Conservation (phyloP, 2,888 invertebrate genomes). For the Drosophila kanekoi region DNA sequence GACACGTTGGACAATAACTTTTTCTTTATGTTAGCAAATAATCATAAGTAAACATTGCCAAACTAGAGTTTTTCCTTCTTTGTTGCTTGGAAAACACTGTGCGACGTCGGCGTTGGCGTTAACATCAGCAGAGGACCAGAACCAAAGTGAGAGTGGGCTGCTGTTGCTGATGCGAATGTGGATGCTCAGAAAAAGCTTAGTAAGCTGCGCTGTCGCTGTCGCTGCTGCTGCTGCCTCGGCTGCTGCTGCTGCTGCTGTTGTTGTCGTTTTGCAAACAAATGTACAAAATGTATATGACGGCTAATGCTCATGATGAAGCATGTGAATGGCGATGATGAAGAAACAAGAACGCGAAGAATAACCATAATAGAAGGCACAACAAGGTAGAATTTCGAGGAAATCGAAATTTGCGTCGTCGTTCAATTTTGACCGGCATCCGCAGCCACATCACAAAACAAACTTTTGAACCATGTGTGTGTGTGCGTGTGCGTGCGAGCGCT, state of each 20-base stretch:
- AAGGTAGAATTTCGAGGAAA: constrained; percentile 79
- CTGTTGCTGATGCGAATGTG: constrained; percentile 53
- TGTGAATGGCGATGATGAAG: constrained; percentile 54
- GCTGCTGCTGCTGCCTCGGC: constrained; percentile 24
- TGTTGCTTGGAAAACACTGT: constrained; percentile 36
- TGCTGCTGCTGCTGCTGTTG: constrained; percentile 32
- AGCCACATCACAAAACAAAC: constrained; percentile 55
- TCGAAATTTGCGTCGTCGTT: constrained; percentile 79
- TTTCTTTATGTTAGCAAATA: not conserved
- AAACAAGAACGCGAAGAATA: constrained; percentile 54
- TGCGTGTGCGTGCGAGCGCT: constrained; percentile 18
- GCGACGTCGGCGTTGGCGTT: constrained; percentile 44
- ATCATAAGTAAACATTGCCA: not conserved
- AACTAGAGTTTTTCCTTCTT: not conserved
- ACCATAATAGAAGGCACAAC: constrained; percentile 73
- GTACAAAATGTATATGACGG: constrained; percentile 53
- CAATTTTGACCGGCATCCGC: constrained; percentile 71
- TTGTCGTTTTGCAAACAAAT: constrained; percentile 68
- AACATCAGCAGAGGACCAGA: constrained; percentile 43
- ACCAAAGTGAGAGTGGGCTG: constrained; percentile 59
- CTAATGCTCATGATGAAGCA: constrained; percentile 46
- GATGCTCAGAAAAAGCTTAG: constrained; percentile 75
- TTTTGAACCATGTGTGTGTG: constrained; percentile 39
- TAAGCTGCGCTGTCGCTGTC: constrained; percentile 63
- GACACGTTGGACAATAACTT: not conserved